phyloP scores from a whole-genome alignment of 2,888 invertebrate genomes.

The Sinhomidia bicolor region DNA sequence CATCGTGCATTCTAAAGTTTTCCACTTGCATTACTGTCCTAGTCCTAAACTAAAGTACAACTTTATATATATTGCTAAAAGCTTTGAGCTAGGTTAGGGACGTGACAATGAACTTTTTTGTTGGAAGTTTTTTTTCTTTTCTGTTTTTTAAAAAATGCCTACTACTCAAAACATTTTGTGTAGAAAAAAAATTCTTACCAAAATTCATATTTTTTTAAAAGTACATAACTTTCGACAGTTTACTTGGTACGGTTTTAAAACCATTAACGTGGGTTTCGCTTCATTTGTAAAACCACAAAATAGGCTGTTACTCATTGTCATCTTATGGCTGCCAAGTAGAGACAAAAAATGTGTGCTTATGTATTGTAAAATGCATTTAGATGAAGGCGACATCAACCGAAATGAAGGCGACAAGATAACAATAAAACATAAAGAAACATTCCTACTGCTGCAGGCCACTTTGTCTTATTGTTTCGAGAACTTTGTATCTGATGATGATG shows the following conservation, averaged over 20 bases:
- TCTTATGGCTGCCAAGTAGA: too few relatives aligned
- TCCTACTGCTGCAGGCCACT: background rate
- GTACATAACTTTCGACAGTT: slow-evolving; percentile 16
- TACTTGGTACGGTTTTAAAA: background rate
- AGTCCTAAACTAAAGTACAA: too few relatives aligned
- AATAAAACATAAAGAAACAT: background rate
- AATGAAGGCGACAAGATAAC: background rate
- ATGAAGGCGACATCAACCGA: background rate
- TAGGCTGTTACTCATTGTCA: slow-evolving; percentile 18
- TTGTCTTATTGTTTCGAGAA: background rate
- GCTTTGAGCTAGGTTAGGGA: slow-evolving; percentile 52
- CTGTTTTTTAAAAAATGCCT: too few relatives aligned
- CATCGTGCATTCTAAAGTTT: background rate
- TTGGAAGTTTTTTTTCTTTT: slow-evolving; percentile 13
- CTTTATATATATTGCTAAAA: background rate
- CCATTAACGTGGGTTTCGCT: background rate
- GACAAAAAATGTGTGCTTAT: too few relatives aligned
- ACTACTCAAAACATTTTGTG: background rate
- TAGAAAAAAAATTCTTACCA: too few relatives aligned
- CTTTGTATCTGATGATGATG: background rate
- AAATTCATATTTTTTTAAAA: background rate
- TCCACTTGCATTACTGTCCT: too few relatives aligned
- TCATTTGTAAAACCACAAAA: slow-evolving; percentile 32
- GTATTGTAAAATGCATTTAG: too few relatives aligned
- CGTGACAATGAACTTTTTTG: slow-evolving; percentile 36